Base-by-base conservation (phyloP, 2,797 vertebrate species). In the Pteropus rufus region DNA sequence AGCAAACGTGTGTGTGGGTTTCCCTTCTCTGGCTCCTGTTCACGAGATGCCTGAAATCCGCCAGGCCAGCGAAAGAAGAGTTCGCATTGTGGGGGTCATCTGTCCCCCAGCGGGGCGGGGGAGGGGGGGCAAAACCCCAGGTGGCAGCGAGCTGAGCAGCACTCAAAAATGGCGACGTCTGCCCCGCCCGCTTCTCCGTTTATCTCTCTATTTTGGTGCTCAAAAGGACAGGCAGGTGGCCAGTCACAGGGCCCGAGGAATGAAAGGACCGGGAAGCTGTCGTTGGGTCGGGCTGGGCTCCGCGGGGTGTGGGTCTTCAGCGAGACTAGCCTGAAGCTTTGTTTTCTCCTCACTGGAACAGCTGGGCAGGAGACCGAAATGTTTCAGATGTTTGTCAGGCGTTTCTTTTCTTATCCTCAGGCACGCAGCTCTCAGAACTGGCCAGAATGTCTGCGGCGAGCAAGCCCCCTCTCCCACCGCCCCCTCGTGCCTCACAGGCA, bases 201-300 rank as follows among this genome's bases (percentile, higher is more conserved):
- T 69, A 49, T 80, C 62, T 9, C 60, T 73, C 72, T 34, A 3
- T 84, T 83, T 39, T 15, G 1, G 69, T 10, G 39, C 65, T 89
- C 92, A 70, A 64, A 94, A 82, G 94, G 83, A 65, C 88, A 56
- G n/a, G 90, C 93, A 93, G 97, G 95, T 95, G 95, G 87, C 90
- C 89, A 23, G 58, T 29, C 0, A 0, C 69, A 8, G 80, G 60
- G 69, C 79, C 1, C 0, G 64, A 46, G 10, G 72, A 52, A 70
- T 58, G 15, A 70, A 77, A 84, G 82, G 26, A 4, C n/a, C 0
- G 0, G 36, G 76, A 26, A 0, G 60, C 67, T 3, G 31, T 0
- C 64, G 97, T 80, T 10, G 0, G 10, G 39, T 0, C 49, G 0
- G 31, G 58, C 49, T 9, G 0, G 1, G 86, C 83, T 14, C 2